These are phyloP conservation scores for Porites rus DNA, from an alignment of 92 coral and sea anemone species.

Conservation along the genomic window DNA sequence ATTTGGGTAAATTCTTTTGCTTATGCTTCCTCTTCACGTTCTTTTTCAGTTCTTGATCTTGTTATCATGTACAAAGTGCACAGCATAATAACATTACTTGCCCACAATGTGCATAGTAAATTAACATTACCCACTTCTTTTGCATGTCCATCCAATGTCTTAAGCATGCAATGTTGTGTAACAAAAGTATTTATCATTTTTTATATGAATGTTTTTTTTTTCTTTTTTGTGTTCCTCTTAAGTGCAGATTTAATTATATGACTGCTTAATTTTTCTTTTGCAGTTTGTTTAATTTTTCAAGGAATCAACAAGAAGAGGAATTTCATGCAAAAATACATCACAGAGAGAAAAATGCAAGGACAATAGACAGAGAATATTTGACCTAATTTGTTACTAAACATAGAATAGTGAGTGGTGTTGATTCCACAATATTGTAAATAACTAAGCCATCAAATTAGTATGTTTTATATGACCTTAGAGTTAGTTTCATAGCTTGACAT, in stretches of 20 bases:
- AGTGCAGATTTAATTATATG: background rate
- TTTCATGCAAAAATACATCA: constrained; percentile 11
- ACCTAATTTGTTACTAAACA: background rate
- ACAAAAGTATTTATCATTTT: too few species aligned
- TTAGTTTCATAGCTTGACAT: constrained; percentile 40
- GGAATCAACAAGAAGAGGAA: constrained; percentile 23
- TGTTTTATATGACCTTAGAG: constrained; percentile 42
- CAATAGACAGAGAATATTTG: constrained; percentile 7
- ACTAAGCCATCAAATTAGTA: constrained; percentile 18
- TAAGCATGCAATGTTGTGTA: too few species aligned
- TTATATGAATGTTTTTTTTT: too few species aligned
- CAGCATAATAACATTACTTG: too few species aligned
- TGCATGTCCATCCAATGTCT: too few species aligned
- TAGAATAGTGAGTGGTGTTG: constrained; percentile 14
- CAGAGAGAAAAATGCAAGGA: background rate
- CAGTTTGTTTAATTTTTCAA: constrained; percentile 27
- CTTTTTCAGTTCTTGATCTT: too few species aligned
- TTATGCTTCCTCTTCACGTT: too few species aligned
- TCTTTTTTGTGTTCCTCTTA: background rate
- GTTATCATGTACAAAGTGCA: too few species aligned
- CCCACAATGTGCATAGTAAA: too few species aligned
- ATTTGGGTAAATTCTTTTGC: too few species aligned
- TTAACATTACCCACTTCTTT: too few species aligned
- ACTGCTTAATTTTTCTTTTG: background rate
- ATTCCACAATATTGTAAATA: constrained; percentile 46